Evolutionary conservation across 2,113 vertebrate species (phyloP).

Genomic region (Procavia capensis): DNA sequence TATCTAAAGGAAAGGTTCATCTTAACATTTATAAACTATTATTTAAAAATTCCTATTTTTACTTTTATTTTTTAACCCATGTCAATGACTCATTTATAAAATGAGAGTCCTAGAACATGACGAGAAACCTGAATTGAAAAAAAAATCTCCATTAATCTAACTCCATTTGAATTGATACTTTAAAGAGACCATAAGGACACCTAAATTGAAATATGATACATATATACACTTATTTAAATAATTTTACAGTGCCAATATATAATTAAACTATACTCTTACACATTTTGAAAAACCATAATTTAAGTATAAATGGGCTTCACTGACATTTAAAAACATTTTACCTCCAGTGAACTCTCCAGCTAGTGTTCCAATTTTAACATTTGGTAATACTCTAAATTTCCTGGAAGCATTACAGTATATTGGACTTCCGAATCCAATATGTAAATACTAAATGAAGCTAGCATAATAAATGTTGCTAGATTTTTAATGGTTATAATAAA

Average conservation of each 20-base stretch:
- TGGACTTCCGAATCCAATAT: slow-evolving; percentile 23
- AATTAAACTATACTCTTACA: slow-evolving; percentile 15
- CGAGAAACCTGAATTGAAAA: neutral
- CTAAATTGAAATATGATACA: neutral
- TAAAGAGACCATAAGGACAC: neutral
- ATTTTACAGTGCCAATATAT: slow-evolving; percentile 17
- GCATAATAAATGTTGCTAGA: neutral
- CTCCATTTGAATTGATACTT: neutral
- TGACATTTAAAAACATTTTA: slow-evolving; percentile 14
- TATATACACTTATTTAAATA: slow-evolving; percentile 16
- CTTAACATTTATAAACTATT: neutral
- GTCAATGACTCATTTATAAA: neutral
- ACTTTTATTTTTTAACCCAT: neutral
- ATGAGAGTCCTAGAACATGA: neutral
- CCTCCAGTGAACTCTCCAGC: neutral
- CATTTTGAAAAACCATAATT: neutral
- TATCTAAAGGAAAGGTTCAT: neutral
- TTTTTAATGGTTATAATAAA: neutral
- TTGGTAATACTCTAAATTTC: slow-evolving; percentile 25
- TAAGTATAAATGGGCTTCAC: neutral
- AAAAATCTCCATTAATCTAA: neutral
- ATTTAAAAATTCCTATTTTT: neutral
- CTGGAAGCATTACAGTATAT: neutral
- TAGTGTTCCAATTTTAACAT: slow-evolving; percentile 30
- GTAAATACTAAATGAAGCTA: neutral